Percentiles rank a stretch among this genome's conserved stretches.
These are phyloP conservation scores for Choristoneura fumiferana DNA, from an alignment of 1,140 invertebrate species.

Conservation along the genomic window DNA sequence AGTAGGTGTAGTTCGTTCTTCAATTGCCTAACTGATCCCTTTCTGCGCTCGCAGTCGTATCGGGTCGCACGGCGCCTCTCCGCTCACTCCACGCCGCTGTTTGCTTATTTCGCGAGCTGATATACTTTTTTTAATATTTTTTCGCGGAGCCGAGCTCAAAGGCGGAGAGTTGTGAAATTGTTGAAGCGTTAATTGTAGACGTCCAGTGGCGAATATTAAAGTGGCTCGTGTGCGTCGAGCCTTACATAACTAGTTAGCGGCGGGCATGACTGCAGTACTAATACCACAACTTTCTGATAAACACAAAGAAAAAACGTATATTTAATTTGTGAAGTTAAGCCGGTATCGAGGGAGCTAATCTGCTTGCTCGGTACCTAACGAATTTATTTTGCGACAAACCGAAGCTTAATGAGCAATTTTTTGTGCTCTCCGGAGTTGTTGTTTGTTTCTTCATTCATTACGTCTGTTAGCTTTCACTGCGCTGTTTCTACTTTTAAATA, in stretches of 20 bases:
- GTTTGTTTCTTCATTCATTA: conserved; percentile 12
- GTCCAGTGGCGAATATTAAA: conserved; percentile 73
- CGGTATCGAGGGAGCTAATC: conserved; percentile 27
- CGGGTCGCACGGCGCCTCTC: no score
- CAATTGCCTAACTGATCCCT: no score
- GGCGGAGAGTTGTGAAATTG: conserved; percentile 72
- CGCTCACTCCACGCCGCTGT: conserved; percentile 23
- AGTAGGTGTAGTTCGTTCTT: no score
- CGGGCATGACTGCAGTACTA: conserved; percentile 34
- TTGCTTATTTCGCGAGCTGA: conserved; percentile 52
- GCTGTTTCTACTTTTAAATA: not conserved
- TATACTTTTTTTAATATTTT: conserved; percentile 57
- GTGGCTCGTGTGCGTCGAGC: conserved; percentile 47
- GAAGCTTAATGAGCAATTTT: conserved; percentile 11
- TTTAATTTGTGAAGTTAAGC: conserved; percentile 56
- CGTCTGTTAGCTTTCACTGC: not conserved
- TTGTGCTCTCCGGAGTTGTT: not conserved
- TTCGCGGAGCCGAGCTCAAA: conserved; percentile 56
- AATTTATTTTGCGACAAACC: conserved; percentile 21
- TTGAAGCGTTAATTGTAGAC: conserved; percentile 73
- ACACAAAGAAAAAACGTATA: conserved; percentile 57
- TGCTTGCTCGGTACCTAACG: conserved; percentile 12
- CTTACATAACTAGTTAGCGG: conserved; percentile 63
- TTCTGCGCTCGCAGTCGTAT: no score
- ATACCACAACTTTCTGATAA: conserved; percentile 30